These are phyloP conservation scores for Smutsia gigantea DNA, from an alignment of 2,797 vertebrate genomes.

Conservation along the genomic window DNA sequence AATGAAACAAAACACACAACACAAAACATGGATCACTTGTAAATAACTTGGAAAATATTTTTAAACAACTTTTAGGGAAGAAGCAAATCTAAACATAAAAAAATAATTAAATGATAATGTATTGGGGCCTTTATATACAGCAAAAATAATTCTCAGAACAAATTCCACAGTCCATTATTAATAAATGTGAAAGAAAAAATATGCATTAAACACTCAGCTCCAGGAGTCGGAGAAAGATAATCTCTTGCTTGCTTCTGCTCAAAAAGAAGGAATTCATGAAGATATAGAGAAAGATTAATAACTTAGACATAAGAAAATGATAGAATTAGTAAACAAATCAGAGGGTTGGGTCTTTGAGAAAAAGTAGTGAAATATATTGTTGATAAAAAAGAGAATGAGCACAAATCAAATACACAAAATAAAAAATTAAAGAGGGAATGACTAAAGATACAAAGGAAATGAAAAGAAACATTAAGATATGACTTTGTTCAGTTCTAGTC, in stretches of 20 bases:
- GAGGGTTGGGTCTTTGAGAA: not conserved
- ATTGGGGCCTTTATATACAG: not conserved
- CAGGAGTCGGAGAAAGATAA: not conserved
- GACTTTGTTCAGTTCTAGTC: not conserved
- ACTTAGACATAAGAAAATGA: not conserved
- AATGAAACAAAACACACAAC: not conserved
- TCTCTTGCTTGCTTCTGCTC: not conserved
- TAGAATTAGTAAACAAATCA: not conserved
- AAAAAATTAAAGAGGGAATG: not conserved
- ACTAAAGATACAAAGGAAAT: not conserved
- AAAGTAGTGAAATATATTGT: not conserved
- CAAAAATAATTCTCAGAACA: conserved; percentile 7
- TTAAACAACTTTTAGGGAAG: not conserved
- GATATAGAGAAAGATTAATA: not conserved
- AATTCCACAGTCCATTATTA: not conserved
- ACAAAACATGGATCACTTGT: not conserved
- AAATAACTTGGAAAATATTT: not conserved
- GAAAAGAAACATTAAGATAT: not conserved
- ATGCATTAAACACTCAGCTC: not conserved
- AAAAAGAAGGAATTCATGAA: not conserved
- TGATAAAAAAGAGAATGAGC: not conserved
- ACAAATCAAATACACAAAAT: not conserved
- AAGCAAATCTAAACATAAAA: conserved; percentile 5
- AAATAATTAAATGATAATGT: conserved; percentile 4
- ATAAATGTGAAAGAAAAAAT: conserved; percentile 15